phyloP scores from a whole-genome alignment of 2,113 vertebrate species.

The Hydrochoerus hydrochaeris region DNA sequence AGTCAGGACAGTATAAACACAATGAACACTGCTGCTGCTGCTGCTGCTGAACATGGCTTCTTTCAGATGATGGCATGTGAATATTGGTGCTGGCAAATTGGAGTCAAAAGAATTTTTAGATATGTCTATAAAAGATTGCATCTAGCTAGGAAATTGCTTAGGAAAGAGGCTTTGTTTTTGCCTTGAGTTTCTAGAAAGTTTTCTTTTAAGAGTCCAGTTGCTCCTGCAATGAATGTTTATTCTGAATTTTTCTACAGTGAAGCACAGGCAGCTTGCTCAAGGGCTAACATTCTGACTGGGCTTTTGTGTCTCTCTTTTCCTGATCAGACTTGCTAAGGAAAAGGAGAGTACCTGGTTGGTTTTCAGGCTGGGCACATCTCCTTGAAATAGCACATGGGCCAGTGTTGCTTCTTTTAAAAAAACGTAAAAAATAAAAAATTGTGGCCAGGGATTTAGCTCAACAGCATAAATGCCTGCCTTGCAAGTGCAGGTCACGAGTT shows the following conservation, averaged over 20 bases:
- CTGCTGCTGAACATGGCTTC: background rate
- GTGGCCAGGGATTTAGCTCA: too few species aligned
- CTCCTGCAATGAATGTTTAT: background rate
- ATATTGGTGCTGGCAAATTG: background rate
- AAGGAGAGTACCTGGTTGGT: background rate
- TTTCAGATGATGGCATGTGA: background rate
- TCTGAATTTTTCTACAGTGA: constrained; percentile 10
- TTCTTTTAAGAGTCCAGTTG: background rate
- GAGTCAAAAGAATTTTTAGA: constrained; percentile 24
- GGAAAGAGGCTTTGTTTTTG: background rate
- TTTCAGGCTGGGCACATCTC: background rate
- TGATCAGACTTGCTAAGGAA: background rate
- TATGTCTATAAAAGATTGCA: background rate
- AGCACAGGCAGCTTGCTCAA: background rate
- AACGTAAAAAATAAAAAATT: background rate
- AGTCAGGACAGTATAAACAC: background rate
- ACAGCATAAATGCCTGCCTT: too few species aligned
- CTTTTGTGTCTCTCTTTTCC: background rate
- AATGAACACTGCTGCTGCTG: background rate
- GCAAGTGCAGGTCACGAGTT: too few species aligned
- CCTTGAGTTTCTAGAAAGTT: constrained; percentile 1
- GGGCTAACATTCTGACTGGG: background rate
- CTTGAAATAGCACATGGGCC: background rate
- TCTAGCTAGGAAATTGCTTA: constrained; percentile 28
- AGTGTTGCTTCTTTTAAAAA: background rate